These are phyloP conservation scores for Smutsia temminckii DNA, from an alignment of 2,797 vertebrate species.

Conservation along the genomic window DNA sequence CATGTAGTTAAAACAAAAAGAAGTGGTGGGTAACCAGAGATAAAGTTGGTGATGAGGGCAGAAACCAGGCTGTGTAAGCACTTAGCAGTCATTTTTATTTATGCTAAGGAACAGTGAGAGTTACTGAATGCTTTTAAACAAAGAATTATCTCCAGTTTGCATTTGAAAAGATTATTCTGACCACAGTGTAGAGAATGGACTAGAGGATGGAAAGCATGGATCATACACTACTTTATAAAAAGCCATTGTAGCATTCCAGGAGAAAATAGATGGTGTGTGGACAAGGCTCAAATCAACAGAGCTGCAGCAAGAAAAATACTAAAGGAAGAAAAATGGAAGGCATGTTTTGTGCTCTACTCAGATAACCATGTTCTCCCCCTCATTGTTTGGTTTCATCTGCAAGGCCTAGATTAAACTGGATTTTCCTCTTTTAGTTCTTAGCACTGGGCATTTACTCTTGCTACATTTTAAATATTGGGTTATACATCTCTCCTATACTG, in stretches of 20 bases:
- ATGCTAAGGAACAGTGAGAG: neutral
- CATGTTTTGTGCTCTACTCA: neutral
- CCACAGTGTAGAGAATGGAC: neutral
- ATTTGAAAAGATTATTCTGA: neutral
- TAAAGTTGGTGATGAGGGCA: neutral
- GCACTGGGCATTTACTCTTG: neutral
- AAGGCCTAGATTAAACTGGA: neutral
- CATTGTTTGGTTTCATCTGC: neutral
- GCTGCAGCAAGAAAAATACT: neutral
- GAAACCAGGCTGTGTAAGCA: neutral
- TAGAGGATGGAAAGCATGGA: neutral
- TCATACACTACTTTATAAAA: neutral
- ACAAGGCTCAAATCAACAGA: neutral
- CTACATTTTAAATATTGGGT: constrained; percentile 17
- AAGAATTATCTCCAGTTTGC: neutral
- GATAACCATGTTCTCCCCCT: neutral
- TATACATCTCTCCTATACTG: neutral
- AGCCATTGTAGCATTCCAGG: neutral
- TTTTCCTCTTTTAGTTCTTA: neutral
- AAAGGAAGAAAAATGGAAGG: neutral
- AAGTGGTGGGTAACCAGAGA: neutral
- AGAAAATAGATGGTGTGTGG: neutral
- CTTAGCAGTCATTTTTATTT: neutral
- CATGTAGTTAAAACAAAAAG: neutral
- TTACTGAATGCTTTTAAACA: neutral